Conservation (phyloP, 2,113 vertebrate genomes). For the Triplophysa rosa region DNA sequence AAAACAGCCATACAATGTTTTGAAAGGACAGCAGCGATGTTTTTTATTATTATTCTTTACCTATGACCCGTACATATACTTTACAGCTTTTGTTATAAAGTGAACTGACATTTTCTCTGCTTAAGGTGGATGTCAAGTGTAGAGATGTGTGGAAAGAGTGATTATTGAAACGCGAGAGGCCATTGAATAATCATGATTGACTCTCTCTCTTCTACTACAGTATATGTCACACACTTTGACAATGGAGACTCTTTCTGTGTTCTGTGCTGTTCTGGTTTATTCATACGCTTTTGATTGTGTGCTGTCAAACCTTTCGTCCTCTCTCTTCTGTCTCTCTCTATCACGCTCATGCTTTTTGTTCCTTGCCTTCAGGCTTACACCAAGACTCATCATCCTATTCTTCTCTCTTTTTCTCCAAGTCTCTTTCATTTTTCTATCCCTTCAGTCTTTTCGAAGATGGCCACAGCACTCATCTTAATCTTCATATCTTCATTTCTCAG, state of each 20-base stretch:
- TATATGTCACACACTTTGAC: conserved; percentile 42
- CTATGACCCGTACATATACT: too few species aligned
- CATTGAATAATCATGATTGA: conserved; percentile 77
- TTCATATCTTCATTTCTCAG: conserved; percentile 45
- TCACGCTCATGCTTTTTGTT: conserved; percentile 50
- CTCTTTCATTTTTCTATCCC: conserved; percentile 35
- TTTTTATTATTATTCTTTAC: too few species aligned
- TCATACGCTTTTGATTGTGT: conserved; percentile 47
- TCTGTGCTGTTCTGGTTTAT: conserved; percentile 51
- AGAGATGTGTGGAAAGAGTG: conserved; percentile 29
- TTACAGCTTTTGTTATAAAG: too few species aligned
- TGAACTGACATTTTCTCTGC: not conserved
- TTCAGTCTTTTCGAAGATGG: conserved; percentile 40
- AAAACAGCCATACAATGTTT: too few species aligned
- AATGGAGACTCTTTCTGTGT: conserved; percentile 49
- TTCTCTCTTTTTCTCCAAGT: not conserved
- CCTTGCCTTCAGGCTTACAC: conserved; percentile 51
- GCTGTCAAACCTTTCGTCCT: conserved; percentile 57
- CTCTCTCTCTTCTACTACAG: conserved; percentile 52
- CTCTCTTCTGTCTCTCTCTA: conserved; percentile 48
- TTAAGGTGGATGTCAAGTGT: conserved; percentile 6
- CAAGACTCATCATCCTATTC: conserved; percentile 47
- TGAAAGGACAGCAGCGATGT: too few species aligned
- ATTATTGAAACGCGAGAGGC: conserved; percentile 59
- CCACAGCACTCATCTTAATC: conserved; percentile 57